Evolutionary conservation across 2,888 invertebrate genomes (phyloP).

Genomic region (Dolichomitus sp.): DNA sequence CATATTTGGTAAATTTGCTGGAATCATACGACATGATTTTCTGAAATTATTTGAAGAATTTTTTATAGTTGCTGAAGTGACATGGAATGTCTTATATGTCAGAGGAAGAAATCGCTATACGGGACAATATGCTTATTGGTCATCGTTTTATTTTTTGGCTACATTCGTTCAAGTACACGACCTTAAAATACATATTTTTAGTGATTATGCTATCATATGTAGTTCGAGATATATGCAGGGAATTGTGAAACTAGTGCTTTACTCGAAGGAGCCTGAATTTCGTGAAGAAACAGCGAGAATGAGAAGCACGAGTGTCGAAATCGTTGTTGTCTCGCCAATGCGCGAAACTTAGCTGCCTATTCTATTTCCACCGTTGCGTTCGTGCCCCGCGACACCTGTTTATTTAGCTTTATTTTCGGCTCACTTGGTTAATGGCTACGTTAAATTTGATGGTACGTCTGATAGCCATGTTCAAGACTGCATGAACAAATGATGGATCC

Average conservation of each 20-base stretch:
- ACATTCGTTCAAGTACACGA: background rate
- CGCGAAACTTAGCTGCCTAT: conserved; percentile 70
- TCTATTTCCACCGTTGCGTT: conserved; percentile 75
- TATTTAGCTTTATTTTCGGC: conserved; percentile 76
- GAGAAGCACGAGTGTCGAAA: conserved; percentile 66
- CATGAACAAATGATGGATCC: conserved; percentile 33
- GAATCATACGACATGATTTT: too few species aligned
- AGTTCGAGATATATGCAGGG: background rate
- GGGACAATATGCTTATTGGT: background rate
- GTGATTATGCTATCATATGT: background rate
- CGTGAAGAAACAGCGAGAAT: conserved; percentile 40
- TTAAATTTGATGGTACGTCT: conserved; percentile 21
- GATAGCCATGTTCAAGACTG: conserved; percentile 1
- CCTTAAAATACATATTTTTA: background rate
- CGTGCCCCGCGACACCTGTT: conserved; percentile 75
- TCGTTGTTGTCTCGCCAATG: conserved; percentile 74
- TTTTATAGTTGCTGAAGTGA: too few species aligned
- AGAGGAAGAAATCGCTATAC: background rate
- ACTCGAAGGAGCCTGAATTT: conserved; percentile 35
- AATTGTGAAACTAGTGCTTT: conserved; percentile 47
- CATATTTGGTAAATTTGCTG: too few species aligned
- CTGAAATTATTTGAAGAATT: too few species aligned
- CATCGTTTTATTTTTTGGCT: background rate
- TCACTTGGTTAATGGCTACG: conserved; percentile 39
- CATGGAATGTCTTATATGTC: too few species aligned